These are phyloP conservation scores for Phalacrocorax aristotelis DNA, from an alignment of 2,113 vertebrate genomes.

Conservation along the genomic window DNA sequence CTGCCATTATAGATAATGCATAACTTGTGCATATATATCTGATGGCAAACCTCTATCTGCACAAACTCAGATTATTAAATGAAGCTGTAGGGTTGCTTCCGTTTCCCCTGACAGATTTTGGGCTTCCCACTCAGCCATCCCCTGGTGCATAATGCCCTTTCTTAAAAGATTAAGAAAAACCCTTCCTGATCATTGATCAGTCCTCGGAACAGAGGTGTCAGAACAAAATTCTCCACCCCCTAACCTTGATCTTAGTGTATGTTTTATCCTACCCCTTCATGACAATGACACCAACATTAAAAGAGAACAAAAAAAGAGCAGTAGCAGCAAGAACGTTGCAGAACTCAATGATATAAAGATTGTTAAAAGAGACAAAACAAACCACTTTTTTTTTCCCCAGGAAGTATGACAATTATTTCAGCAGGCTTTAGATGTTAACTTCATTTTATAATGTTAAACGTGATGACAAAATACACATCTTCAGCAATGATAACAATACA, in stretches of 20 bases:
- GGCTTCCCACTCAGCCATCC: background rate
- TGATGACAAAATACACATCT: background rate
- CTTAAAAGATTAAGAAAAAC: slow-evolving; percentile 52
- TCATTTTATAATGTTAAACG: background rate
- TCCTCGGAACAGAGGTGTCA: slow-evolving; percentile 37
- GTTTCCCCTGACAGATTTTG: background rate
- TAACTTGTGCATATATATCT: background rate
- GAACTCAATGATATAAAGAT: slow-evolving; percentile 51
- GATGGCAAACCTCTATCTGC: background rate
- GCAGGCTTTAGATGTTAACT: background rate
- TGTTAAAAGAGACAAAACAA: slow-evolving; percentile 47
- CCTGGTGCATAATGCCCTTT: slow-evolving; percentile 6
- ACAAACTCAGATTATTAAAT: background rate
- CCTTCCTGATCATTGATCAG: slow-evolving; percentile 41
- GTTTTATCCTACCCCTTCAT: slow-evolving; percentile 68
- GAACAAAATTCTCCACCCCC: slow-evolving; percentile 53
- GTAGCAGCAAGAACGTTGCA: slow-evolving; percentile 30
- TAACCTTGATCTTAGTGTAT: slow-evolving; percentile 50
- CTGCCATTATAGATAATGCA: background rate
- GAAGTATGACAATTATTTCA: slow-evolving; percentile 57
- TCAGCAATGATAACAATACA: background rate
- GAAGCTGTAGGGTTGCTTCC: background rate
- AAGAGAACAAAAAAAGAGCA: slow-evolving; percentile 41
- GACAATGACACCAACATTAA: slow-evolving; percentile 65
- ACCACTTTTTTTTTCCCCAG: background rate